Evolutionary conservation across 2,888 invertebrate species (phyloP).

Genomic region (Subacronicta megacephala): DNA sequence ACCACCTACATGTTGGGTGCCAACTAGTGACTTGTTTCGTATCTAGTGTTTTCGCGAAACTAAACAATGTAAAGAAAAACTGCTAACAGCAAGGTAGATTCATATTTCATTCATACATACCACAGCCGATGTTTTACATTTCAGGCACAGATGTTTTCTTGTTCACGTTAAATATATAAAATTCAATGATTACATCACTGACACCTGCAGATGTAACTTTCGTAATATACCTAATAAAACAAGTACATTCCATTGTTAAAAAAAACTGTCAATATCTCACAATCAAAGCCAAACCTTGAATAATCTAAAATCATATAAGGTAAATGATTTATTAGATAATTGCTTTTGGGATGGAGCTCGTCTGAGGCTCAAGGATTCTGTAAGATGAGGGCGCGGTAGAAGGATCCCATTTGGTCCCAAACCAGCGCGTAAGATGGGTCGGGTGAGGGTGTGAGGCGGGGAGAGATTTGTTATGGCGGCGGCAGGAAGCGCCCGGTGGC

Average conservation of each 20-base stretch:
- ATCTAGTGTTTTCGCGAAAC: too few species aligned
- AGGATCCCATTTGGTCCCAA: constrained; percentile 34
- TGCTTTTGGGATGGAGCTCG: constrained; percentile 41
- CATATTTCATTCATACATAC: constrained; percentile 2
- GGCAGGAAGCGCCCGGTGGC: constrained; percentile 85
- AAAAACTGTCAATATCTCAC: neutral
- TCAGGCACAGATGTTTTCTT: constrained; percentile 1
- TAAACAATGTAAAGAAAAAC: too few species aligned
- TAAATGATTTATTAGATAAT: constrained; percentile 32
- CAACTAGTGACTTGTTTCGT: too few species aligned
- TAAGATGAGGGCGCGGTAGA: constrained; percentile 48
- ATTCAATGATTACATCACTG: constrained; percentile 1
- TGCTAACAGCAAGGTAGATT: neutral
- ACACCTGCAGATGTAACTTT: neutral
- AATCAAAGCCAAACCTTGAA: constrained; percentile 13
- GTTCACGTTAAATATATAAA: neutral
- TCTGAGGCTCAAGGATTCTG: constrained; percentile 53
- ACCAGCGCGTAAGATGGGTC: constrained; percentile 57
- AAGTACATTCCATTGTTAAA: neutral
- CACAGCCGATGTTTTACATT: neutral
- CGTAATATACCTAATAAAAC: neutral
- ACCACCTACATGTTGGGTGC: too few species aligned
- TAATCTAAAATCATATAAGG: constrained; percentile 24
- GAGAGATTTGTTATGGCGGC: constrained; percentile 87
- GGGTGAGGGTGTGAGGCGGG: constrained; percentile 71